Percentiles rank a stretch among this genome's conserved stretches.
These are phyloP conservation scores for Gymnocheta viridis DNA, from an alignment of 2,888 invertebrate species.

Conservation along the genomic window DNA sequence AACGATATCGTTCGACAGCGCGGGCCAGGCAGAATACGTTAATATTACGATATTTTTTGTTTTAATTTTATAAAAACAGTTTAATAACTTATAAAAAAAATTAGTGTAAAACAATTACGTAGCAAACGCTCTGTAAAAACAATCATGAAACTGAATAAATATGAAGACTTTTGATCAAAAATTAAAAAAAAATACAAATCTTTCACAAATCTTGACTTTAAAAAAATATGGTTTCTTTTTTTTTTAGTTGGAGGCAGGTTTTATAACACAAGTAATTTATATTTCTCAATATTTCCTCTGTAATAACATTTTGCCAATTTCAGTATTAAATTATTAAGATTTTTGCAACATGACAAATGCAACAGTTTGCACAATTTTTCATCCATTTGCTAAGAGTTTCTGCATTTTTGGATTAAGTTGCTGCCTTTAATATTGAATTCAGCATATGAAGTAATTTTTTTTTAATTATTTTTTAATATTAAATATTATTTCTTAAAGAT, in stretches of 20 bases:
- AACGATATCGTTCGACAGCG: too few relatives aligned
- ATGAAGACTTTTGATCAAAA: too few relatives aligned
- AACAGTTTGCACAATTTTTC: neutral
- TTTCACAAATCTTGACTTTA: neutral
- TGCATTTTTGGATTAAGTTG: neutral
- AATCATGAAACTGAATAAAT: too few relatives aligned
- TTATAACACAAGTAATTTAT: neutral
- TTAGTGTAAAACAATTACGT: too few relatives aligned
- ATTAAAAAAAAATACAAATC: neutral
- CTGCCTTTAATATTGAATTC: neutral
- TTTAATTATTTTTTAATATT: constrained; percentile 3
- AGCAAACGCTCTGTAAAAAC: too few relatives aligned
- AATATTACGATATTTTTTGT: too few relatives aligned
- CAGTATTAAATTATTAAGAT: too few relatives aligned
- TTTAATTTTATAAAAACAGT: too few relatives aligned
- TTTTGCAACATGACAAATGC: neutral
- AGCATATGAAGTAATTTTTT: neutral
- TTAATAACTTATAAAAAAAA: too few relatives aligned
- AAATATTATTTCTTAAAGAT: neutral
- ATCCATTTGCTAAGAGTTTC: too few relatives aligned
- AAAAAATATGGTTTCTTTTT: neutral
- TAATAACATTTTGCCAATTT: neutral
- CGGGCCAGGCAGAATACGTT: too few relatives aligned
- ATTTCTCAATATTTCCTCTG: neutral
- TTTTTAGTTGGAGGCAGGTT: constrained; percentile 1